A percentile compares a stretch with the other conserved stretches of the same genome.
Evolutionary conservation across 1,140 invertebrate species (phyloP).

Genomic region (Drosophila bocqueti): DNA sequence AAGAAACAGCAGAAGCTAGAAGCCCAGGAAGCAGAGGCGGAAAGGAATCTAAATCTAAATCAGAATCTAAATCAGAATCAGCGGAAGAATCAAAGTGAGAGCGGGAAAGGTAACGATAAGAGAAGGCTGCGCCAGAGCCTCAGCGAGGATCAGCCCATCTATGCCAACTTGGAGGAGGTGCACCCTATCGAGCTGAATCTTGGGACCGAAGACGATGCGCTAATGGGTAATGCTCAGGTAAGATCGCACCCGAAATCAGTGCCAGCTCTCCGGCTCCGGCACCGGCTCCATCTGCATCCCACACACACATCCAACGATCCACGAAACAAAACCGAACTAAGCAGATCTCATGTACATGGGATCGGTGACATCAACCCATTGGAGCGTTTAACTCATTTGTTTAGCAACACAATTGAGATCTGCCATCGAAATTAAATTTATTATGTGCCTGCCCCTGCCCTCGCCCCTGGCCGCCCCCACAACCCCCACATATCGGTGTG

Average conservation of each 20-base stretch:
- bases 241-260: constrained; percentile 38
- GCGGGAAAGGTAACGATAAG: neutral
- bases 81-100: constrained; percentile 7
- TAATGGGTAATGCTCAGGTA: constrained; percentile 78
- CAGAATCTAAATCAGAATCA: neutral
- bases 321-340: constrained; percentile 19
- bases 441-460: constrained; percentile 46
- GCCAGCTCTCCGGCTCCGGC: constrained; percentile 34
- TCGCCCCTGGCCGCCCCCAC: neutral
- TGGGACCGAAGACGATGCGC: constrained; percentile 53
- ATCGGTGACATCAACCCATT: constrained; percentile 40
- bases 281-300: constrained; percentile 48
- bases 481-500: constrained; percentile 23
- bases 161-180: constrained; percentile 64
- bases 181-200: constrained; percentile 18
- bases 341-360: constrained; percentile 12
- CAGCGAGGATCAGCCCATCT: constrained; percentile 55
- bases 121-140: constrained; percentile 31
- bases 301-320: constrained; percentile 31
- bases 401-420: constrained; percentile 38
- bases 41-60: constrained; percentile 7
- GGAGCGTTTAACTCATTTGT: constrained; percentile 36
- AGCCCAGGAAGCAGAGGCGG: neutral
- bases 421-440: constrained; percentile 65
- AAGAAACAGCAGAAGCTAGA: constrained; percentile 68